A percentile compares a stretch with the other conserved stretches of the same genome.
These are phyloP conservation scores for Criorhina ranunculi DNA, from an alignment of 2,888 invertebrate genomes.

Conservation along the genomic window DNA sequence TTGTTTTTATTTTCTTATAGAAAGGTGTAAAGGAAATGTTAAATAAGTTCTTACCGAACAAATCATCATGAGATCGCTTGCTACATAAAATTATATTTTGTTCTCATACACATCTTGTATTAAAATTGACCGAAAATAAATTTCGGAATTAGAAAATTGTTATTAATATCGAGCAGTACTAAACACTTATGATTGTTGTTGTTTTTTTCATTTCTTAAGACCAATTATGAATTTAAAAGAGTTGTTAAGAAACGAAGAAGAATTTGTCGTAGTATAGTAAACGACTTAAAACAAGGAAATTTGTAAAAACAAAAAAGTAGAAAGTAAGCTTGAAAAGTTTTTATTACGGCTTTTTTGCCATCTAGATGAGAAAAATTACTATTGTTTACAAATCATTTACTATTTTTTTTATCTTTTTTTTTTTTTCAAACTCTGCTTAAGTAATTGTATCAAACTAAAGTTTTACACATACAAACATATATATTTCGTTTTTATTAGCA, in stretches of 20 bases:
- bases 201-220: slow-evolving; percentile 1
- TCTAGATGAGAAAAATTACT: background rate
- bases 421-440: slow-evolving; percentile 9
- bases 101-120: slow-evolving; percentile 45
- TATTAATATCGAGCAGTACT: slow-evolving; percentile 37
- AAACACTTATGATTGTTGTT: slow-evolving; percentile 33
- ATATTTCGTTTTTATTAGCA: slow-evolving; percentile 30
- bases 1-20: slow-evolving; percentile 78
- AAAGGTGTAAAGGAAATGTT: slow-evolving; percentile 79
- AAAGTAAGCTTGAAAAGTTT: slow-evolving; percentile 11
- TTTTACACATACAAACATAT: slow-evolving; percentile 17
- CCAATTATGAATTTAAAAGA: slow-evolving; percentile 10
- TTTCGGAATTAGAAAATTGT: slow-evolving; percentile 35
- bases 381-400: background rate
- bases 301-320: slow-evolving; percentile 14
- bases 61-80: slow-evolving; percentile 77
- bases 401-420: background rate
- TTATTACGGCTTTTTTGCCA: slow-evolving; percentile 28
- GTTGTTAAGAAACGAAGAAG: slow-evolving; percentile 7
- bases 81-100: slow-evolving; percentile 49
- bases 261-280: background rate
- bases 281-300: slow-evolving; percentile 19
- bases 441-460: slow-evolving; percentile 13
- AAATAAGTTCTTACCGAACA: slow-evolving; percentile 79
- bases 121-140: slow-evolving; percentile 18